phyloP scores from a whole-genome alignment of 2,113 vertebrate species.

The Ascaphus truei region DNA sequence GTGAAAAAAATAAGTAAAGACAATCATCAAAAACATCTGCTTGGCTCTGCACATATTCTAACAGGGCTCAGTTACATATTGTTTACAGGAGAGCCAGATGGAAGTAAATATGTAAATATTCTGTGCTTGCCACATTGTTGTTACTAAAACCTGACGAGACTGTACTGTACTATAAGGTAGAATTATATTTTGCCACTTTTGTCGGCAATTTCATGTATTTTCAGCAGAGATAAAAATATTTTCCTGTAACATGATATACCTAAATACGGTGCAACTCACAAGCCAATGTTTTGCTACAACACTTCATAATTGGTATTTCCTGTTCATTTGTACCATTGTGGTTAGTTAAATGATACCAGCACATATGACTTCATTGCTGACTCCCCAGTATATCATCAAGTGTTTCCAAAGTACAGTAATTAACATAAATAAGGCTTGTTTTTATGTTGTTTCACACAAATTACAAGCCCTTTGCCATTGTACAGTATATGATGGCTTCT shows the following conservation, averaged over 20 bases:
- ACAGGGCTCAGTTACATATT: no score
- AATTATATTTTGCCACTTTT: neutral
- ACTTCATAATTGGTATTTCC: neutral
- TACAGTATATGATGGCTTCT: no score
- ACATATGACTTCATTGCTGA: neutral
- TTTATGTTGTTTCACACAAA: neutral
- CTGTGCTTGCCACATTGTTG: neutral
- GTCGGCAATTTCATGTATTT: neutral
- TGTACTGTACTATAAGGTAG: neutral
- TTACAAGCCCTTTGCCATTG: neutral
- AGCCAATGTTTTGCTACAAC: neutral
- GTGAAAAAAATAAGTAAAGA: no score
- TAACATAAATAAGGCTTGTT: slow-evolving; percentile 5
- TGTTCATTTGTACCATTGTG: neutral
- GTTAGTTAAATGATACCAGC: neutral
- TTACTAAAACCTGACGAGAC: neutral
- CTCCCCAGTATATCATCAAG: neutral
- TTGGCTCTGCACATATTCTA: no score
- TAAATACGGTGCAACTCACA: neutral
- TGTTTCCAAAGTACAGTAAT: neutral
- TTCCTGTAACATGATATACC: neutral
- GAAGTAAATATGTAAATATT: no score
- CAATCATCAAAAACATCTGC: no score
- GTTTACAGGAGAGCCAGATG: no score
- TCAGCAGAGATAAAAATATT: neutral